A percentile compares a stretch with the other conserved stretches of the same genome.
Conservation (phyloP, 1,140 invertebrate species). For the Cydia strobilella region DNA sequence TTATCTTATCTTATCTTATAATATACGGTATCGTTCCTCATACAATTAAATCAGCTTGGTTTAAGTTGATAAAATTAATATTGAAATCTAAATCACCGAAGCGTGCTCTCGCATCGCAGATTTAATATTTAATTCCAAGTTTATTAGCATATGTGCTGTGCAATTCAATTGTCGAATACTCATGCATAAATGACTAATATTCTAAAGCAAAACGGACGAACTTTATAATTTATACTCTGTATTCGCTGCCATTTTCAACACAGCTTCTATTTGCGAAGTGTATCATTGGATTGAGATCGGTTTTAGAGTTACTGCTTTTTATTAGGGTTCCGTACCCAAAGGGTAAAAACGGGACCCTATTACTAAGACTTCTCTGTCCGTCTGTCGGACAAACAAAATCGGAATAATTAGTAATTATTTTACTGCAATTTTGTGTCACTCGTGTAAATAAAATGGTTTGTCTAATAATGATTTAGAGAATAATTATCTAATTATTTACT, state of each 20-base stretch:
- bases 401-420: too few species aligned
- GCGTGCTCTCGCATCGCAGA: not conserved
- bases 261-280: not conserved
- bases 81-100: not conserved
- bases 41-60: too few species aligned
- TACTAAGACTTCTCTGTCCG: too few species aligned
- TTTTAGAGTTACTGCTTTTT: not conserved
- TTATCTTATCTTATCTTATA: too few species aligned
- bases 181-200: not conserved
- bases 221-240: not conserved
- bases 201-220: not conserved
- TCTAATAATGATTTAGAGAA: too few species aligned
- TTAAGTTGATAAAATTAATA: not conserved
- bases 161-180: slow-evolving; percentile 9
- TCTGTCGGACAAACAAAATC: too few species aligned
- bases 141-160: slow-evolving; percentile 14
- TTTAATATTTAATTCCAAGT: not conserved
- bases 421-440: too few species aligned
- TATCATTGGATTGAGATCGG: not conserved
- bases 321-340: too few species aligned
- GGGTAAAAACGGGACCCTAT: too few species aligned
- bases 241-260: not conserved
- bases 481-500: too few species aligned
- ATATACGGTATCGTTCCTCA: too few species aligned
- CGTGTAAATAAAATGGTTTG: too few species aligned